Evolutionary conservation across 1,140 invertebrate species (phyloP).

Genomic region (Leptinotarsa undecemlineata): DNA sequence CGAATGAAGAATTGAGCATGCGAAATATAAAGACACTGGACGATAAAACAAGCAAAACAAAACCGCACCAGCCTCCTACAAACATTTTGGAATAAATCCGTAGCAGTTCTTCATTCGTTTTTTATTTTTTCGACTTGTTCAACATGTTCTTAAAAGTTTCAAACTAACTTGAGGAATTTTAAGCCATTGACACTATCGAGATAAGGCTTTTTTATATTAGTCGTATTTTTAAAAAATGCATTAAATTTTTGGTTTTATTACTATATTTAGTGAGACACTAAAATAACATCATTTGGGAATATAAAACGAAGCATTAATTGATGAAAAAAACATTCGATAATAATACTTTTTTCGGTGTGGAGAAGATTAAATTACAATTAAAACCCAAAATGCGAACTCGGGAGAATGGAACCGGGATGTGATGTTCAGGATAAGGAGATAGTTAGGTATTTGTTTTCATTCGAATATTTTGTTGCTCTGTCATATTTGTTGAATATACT

Average conservation of each 20-base stretch:
- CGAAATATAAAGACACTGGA: slow-evolving; percentile 16
- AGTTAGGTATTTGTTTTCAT: no score
- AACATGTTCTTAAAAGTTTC: slow-evolving; percentile 29
- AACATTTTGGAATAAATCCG: slow-evolving; percentile 21
- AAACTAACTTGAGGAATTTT: slow-evolving; percentile 26
- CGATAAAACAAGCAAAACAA: slow-evolving; percentile 14
- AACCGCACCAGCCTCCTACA: slow-evolving; percentile 28
- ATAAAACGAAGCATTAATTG: slow-evolving; percentile 23
- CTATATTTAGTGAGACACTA: slow-evolving; percentile 25
- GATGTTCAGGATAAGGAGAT: no score
- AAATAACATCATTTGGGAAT: slow-evolving; percentile 22
- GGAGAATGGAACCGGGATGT: not conserved
- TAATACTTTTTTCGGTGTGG: slow-evolving; percentile 10
- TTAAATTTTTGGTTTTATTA: slow-evolving; percentile 29
- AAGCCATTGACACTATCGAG: slow-evolving; percentile 22
- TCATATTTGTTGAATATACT: no score
- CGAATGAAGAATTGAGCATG: slow-evolving; percentile 25
- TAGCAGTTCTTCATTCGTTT: slow-evolving; percentile 26
- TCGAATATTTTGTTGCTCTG: no score
- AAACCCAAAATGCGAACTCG: not conserved
- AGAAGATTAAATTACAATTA: slow-evolving; percentile 10
- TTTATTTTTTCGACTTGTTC: slow-evolving; percentile 26
- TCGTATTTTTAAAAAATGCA: slow-evolving; percentile 25
- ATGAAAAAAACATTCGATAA: slow-evolving; percentile 12
- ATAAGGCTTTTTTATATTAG: slow-evolving; percentile 24